A percentile compares a stretch with the other conserved stretches of the same genome.
phyloP scores from a whole-genome alignment of 1,140 invertebrate species.

The Bombus sylvicola region DNA sequence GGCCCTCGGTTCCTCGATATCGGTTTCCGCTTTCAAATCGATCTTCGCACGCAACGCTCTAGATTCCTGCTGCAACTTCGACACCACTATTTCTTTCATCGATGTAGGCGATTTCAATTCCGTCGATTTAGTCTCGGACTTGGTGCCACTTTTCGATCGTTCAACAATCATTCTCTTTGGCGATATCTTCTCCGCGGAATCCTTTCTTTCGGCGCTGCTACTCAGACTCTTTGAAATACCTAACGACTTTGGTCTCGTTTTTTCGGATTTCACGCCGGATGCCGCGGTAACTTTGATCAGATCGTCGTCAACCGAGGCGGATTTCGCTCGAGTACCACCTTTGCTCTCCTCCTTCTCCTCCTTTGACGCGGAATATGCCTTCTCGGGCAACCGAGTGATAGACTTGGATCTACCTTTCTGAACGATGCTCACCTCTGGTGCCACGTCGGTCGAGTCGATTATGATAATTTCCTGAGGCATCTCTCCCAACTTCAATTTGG shows the following conservation, averaged over 20 bases:
- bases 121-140: conserved; percentile 58
- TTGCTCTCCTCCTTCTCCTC: conserved; percentile 76
- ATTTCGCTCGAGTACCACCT: conserved; percentile 72
- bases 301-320: conserved; percentile 80
- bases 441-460: conserved; percentile 79
- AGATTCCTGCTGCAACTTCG: neutral
- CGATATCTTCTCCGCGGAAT: conserved; percentile 78
- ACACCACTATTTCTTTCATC: neutral
- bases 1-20: neutral
- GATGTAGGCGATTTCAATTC: conserved; percentile 29
- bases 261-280: conserved; percentile 68
- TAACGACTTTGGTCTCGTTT: conserved; percentile 77
- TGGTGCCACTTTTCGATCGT: conserved; percentile 13
- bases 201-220: conserved; percentile 79
- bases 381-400: conserved; percentile 75
- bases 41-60: conserved; percentile 23
- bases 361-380: conserved; percentile 71
- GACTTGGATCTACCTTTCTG: conserved; percentile 81
- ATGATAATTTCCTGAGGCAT: conserved; percentile 82
- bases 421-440: conserved; percentile 79
- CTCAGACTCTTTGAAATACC: conserved; percentile 80
- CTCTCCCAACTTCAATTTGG: conserved; percentile 79
- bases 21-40: neutral
- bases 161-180: conserved; percentile 71
- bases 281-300: conserved; percentile 71